Conservation (phyloP, 2,888 invertebrate genomes). For the Amiota communis region DNA sequence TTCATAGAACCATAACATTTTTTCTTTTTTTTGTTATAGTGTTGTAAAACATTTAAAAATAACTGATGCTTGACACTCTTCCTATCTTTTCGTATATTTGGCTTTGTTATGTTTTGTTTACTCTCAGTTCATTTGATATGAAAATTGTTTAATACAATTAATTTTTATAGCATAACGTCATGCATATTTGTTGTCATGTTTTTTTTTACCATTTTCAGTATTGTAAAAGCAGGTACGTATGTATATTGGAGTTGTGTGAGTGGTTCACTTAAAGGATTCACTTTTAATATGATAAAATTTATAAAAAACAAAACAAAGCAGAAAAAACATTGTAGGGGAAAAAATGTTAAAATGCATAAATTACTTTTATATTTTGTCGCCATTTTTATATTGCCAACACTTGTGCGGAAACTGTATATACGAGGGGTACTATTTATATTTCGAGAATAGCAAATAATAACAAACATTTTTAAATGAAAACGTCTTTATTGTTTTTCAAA, state of each 20-base stretch:
- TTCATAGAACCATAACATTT: no score
- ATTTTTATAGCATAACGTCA: slow-evolving; percentile 5
- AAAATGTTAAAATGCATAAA: slow-evolving; percentile 48
- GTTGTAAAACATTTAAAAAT: no score
- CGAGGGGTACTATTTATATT: no score
- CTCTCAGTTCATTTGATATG: slow-evolving; percentile 2
- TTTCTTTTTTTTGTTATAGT: no score
- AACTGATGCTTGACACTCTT: no score
- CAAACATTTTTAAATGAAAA: no score
- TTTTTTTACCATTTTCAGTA: background rate
- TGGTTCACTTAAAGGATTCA: slow-evolving; percentile 6
- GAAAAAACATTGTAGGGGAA: background rate
- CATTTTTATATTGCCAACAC: slow-evolving; percentile 66
- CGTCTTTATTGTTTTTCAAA: no score
- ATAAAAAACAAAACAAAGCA: background rate
- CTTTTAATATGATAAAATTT: background rate
- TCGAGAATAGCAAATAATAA: no score
- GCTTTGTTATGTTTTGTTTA: no score
- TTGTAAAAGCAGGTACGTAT: background rate
- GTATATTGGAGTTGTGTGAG: background rate
- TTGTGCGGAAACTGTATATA: slow-evolving; percentile 63
- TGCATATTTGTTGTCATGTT: background rate
- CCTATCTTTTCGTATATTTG: no score
- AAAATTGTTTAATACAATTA: slow-evolving; percentile 12
- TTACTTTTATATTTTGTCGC: slow-evolving; percentile 66